These are phyloP conservation scores for Progne subis DNA, from an alignment of 2,113 vertebrate species.

Conservation along the genomic window DNA sequence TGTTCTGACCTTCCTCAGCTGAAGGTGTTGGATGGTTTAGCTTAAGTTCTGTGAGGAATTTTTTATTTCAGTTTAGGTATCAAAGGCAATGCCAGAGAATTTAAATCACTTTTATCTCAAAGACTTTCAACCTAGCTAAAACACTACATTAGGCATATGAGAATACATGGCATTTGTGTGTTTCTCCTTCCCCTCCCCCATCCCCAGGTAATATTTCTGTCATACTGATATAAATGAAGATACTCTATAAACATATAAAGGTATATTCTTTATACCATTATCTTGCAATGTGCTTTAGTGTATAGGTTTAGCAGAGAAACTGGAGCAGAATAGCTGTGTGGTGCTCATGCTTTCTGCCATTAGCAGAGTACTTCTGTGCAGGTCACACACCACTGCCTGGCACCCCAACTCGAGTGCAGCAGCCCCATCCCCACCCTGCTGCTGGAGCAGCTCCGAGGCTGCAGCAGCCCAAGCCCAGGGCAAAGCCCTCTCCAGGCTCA, in stretches of 20 bases:
- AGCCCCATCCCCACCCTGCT: background rate
- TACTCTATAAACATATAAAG: background rate
- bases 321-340: background rate
- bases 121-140: background rate
- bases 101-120: background rate
- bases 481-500: background rate
- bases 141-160: background rate
- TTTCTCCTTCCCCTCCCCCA: background rate
- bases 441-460: background rate
- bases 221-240: background rate
- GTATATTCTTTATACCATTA: background rate
- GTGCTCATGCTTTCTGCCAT: background rate
- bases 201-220: background rate
- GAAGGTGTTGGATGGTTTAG: background rate
- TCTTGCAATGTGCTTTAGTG: background rate
- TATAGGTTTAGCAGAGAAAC: background rate
- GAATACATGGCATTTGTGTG: background rate
- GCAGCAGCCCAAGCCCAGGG: fast-evolving
- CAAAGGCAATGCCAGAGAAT: background rate
- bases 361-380: background rate
- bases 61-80: background rate
- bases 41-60: background rate
- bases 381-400: background rate
- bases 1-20: background rate
- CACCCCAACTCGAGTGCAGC: background rate